Base-by-base conservation (phyloP, 2,888 invertebrate species). In the Cheilosia impressa region DNA sequence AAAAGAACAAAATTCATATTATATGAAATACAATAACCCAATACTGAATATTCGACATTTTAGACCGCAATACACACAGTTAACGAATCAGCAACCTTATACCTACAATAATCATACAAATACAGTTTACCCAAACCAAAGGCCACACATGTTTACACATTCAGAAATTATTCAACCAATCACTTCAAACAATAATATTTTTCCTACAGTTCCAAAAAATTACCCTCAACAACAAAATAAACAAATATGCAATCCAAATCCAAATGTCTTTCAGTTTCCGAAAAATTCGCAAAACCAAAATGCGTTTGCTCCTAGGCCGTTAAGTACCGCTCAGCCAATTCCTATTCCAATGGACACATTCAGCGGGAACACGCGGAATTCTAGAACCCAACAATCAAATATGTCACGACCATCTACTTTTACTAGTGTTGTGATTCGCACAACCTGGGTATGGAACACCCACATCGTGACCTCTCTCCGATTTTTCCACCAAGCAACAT, bases 1-100 rank as follows among this genome's bases (percentile, higher is more conserved):
- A 6, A 41, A 52, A 53, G 52, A 66, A 27, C 38, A 66, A 27
- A 66, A 66, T 22, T 66, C 53, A 24, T 53, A 24, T 15, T 53
- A 27, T 27, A 53, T 24, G 27, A 24, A 4, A 15, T 27, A 24
- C 9, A 15, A 15, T 53, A 27, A 53, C 9, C 13, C 53, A 22
- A 24, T 13, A 22, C 6, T 24, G 13, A 6, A 27, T 15, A 6
- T 53, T 17, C 9, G 27, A 53, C 15, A 13, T 5, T 53, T 53
- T 15, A 27, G 53, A 27, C 27, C 10, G 7, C 13, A 27, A 17
- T 50, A 50, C 10, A 50, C 10, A 19, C 47, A 50, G 19, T 15
- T 5, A 43, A 6, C 4, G n/a, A 19, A 50, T 10, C 17, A 9
- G 10, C 6, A 22, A 17, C 19, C 47, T 17, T 10, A 9, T 17